A percentile compares a stretch with the other conserved stretches of the same genome.
phyloP scores from a whole-genome alignment of 2,888 invertebrate species.

The Punctoribates punctum region DNA sequence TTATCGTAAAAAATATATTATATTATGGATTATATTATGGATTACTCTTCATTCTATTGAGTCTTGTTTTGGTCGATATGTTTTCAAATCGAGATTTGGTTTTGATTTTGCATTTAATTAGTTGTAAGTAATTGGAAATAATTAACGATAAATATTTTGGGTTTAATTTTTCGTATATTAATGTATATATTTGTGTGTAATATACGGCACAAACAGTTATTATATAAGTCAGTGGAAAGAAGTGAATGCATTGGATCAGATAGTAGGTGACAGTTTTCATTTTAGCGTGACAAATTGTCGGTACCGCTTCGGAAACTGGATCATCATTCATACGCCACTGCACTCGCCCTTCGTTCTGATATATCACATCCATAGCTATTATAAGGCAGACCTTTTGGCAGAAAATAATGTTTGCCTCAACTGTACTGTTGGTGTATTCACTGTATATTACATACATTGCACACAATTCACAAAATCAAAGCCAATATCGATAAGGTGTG shows the following conservation, averaged over 20 bases:
- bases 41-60: too few relatives aligned
- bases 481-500: conserved; percentile 33
- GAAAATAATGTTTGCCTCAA: background rate
- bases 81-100: too few relatives aligned
- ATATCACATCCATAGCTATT: background rate
- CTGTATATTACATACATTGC: background rate
- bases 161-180: too few relatives aligned
- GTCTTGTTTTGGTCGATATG: too few relatives aligned
- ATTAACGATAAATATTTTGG: too few relatives aligned
- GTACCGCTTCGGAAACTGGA: conserved; percentile 33
- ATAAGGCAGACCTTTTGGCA: conserved; percentile 10
- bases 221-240: background rate
- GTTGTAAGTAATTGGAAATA: too few relatives aligned
- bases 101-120: too few relatives aligned
- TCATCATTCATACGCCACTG: conserved; percentile 35
- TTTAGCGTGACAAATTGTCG: conserved; percentile 33
- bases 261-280: conserved; percentile 35
- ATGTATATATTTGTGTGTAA: too few relatives aligned
- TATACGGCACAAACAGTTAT: conserved; percentile 2
- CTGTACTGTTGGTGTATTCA: background rate
- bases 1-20: too few relatives aligned
- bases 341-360: conserved; percentile 20
- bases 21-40: too few relatives aligned
- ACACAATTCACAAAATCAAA: background rate
- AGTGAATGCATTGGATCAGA: conserved; percentile 24